phyloP scores from a whole-genome alignment of 35 echinoderm and acorn worm genomes.

The Eucidaris tribuloides region DNA sequence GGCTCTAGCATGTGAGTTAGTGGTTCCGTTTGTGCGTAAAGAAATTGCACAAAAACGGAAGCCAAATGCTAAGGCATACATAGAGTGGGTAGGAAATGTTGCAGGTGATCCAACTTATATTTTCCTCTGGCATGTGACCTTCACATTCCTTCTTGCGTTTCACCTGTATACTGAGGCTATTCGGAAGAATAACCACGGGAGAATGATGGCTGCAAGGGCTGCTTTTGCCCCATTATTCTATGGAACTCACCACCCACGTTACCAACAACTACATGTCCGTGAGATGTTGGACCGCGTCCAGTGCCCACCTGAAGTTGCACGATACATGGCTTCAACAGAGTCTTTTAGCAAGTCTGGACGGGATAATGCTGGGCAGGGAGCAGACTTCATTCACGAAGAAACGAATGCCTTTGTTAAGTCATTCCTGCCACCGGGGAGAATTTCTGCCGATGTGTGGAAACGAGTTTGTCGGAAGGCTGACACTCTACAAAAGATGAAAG shows the following conservation, averaged over 20 bases:
- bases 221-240: neutral
- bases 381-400: conserved; percentile 10
- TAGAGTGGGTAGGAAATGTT: neutral
- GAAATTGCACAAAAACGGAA: no score
- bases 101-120: neutral
- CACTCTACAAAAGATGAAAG: neutral
- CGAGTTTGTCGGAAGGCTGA: conserved; percentile 1
- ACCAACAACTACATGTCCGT: neutral
- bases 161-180: neutral
- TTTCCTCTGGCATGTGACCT: neutral
- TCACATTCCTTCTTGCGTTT: neutral
- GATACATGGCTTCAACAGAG: neutral
- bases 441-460: neutral
- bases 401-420: neutral
- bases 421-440: neutral
- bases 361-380: neutral
- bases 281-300: neutral
- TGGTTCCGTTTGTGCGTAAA: no score
- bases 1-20: no score
- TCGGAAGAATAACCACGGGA: neutral
- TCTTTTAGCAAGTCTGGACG: neutral
- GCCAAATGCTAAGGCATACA: neutral
- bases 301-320: neutral
- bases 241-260: neutral
- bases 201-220: neutral